Evolutionary conservation across 2,797 vertebrate species (phyloP).

Genomic region (Coendou prehensilis): DNA sequence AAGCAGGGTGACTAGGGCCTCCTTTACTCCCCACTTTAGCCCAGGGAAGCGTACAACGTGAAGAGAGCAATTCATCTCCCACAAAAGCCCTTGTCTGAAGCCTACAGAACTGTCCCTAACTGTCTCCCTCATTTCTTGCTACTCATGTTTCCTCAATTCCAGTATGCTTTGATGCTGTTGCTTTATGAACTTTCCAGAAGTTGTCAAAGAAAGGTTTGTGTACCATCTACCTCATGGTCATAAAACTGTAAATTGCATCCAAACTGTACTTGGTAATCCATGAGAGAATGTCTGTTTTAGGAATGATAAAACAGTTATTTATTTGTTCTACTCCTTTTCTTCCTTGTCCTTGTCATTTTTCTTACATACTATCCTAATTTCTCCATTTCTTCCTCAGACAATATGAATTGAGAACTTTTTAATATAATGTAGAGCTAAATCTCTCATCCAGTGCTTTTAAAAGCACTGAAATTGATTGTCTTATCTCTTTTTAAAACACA

Average conservation of each 20-base stretch:
- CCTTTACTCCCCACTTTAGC: neutral
- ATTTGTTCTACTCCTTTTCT: neutral
- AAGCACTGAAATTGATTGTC: neutral
- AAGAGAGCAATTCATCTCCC: neutral
- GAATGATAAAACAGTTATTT: neutral
- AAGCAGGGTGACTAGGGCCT: neutral
- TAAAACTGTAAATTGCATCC: neutral
- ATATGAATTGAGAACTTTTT: neutral
- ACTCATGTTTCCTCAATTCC: neutral
- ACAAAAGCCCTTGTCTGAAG: neutral
- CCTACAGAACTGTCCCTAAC: neutral
- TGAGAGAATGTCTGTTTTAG: neutral
- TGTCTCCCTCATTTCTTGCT: neutral
- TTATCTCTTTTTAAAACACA: neutral
- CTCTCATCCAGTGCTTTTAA: neutral
- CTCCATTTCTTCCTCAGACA: neutral
- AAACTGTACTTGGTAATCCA: neutral
- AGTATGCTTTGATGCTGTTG: neutral
- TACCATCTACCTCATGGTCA: neutral
- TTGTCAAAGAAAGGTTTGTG: neutral
- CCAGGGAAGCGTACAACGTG: neutral
- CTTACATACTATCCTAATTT: neutral
- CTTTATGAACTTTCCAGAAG: slow-evolving; percentile 21
- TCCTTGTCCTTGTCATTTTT: neutral
- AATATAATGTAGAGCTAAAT: neutral